Evolutionary conservation across 2,113 vertebrate species (phyloP), one percentile per base, ranked within the genome.

Genomic region (Gymnobelideus leadbeateri): DNA sequence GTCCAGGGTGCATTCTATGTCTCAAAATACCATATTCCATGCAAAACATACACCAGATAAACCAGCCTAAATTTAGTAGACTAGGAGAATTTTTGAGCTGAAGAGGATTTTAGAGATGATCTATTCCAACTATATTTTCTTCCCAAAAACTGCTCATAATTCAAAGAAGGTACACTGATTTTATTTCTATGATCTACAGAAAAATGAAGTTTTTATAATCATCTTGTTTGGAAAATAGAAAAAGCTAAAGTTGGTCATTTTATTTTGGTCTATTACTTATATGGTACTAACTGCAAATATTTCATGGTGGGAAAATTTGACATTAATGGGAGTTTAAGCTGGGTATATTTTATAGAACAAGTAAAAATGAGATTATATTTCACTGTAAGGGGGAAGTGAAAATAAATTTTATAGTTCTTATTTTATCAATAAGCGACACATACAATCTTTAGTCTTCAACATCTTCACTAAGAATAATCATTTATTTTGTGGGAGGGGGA

Each of bases 231-330:
- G 90, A 96, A 95, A 95, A 50, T 93, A 93, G 95, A 84, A 96
- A 90, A 95, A 57, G 12, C 31, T 68, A 37, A 68, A 68, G 11
- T 68, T 89, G 68, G 8, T 46, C 96, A 31, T 43, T 92, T 96
- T 91, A 91, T 94, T 92, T 57, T 92, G 57, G 14, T 93, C 31
- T 96, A 68, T 94, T 94, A 93, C 94, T 96, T 93, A 96, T 94
- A 96, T 96, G 91, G 68, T 91, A 92, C 92, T 28, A 92, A 94
- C n/a, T 28, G 49, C 37, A 19, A 89, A 94, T 68, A 46, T 95
- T 55, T 92, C 46, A 31, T 53, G 93, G 0, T 37, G 31, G 37
- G 89, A 50, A 89, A 94, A 4, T 68, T 90, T 95, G 49, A 89
- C 51, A 94, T 93, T n/a, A 93, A 94, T 91, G 90, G n/a, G 54